Evolutionary conservation across 35 echinoderm and acorn worm genomes (phyloP), one percentile per base, ranked within the genome.

Genomic region (Strongylocentrotus purpuratus): DNA sequence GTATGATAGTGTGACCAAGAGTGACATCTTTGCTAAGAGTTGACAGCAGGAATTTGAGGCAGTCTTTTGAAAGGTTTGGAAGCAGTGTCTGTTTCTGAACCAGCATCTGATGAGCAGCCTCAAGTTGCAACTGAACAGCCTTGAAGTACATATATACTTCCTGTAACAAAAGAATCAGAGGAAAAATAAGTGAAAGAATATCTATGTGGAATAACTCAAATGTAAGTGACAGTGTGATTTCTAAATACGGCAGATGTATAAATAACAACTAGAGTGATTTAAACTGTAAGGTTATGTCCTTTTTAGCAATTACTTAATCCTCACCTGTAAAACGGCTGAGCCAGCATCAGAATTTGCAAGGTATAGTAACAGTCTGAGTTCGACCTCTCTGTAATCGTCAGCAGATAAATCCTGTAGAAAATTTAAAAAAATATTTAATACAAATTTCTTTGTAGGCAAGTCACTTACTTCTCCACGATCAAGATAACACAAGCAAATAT

Each of bases 1-100:
- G 9, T 32, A 99, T 91, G 32, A 99, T 95, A 86, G 96, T 45
- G 85, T 99, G 95, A 25, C 96, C 98, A 3, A 97, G 94, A 28
- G 58, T 52, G 47, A 96, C 33, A 61, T 96, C 95, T 35, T 92
- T 88, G 48, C 59, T 32, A 32, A 99, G 87, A 32, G 87, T 90
- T 31, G 61, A 90, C 47, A 94, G 88, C 0, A 99, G 87, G 35
- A 96, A 97, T 10, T 92, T 60, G 9, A 95, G 93, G 45, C 94
- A 47, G 52, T 94, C 85, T 25, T 95, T 61, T 0, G 96, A 95
- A 10, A 97, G 48, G 10, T 52, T 41, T 5, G 94, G 94, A 45
- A 92, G 95, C 31, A 90, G 86, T 12, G 48, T 94, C 15, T 52
- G 92, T 14, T 33, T 85, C 31, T 87, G 48, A 71, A 41, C 47